Percentiles rank a stretch among this genome's conserved stretches.
These are phyloP conservation scores for Trichosurus vulpecula DNA, from an alignment of 2,797 vertebrate species.

Conservation along the genomic window DNA sequence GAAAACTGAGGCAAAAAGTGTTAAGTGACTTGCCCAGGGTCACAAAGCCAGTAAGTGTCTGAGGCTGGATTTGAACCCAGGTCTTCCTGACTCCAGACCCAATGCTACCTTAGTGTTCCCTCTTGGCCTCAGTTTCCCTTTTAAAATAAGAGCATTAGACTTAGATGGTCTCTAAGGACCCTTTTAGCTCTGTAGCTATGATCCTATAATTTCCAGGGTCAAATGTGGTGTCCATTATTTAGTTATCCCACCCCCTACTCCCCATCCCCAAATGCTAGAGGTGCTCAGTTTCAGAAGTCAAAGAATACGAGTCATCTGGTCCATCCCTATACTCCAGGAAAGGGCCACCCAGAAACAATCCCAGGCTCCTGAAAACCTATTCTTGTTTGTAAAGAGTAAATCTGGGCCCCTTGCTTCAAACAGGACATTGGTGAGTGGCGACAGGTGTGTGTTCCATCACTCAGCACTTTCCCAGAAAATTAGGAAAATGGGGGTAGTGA, in stretches of 20 bases:
- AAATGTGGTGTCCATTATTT: not conserved
- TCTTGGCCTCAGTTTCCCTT: not conserved
- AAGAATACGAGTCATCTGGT: not conserved
- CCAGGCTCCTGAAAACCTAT: not conserved
- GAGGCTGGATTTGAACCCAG: no score
- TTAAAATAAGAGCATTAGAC: not conserved
- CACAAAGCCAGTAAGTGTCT: no score
- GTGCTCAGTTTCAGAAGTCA: not conserved
- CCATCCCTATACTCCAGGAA: not conserved
- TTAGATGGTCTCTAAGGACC: not conserved
- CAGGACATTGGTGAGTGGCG: not conserved
- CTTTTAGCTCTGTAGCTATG: not conserved
- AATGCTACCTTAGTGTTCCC: no score
- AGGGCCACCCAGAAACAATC: not conserved
- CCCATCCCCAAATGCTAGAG: not conserved
- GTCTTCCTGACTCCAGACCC: no score
- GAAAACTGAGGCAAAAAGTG: no score
- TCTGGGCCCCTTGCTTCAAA: not conserved
- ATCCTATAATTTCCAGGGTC: not conserved
- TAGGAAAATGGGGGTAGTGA: not conserved
- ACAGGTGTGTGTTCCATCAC: not conserved
- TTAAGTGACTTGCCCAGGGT: no score
- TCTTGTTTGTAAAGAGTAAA: not conserved
- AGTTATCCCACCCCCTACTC: not conserved
- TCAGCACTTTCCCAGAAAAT: not conserved